Evolutionary conservation across 1,140 invertebrate species (phyloP).

Genomic region (Eufriesea mexicana): DNA sequence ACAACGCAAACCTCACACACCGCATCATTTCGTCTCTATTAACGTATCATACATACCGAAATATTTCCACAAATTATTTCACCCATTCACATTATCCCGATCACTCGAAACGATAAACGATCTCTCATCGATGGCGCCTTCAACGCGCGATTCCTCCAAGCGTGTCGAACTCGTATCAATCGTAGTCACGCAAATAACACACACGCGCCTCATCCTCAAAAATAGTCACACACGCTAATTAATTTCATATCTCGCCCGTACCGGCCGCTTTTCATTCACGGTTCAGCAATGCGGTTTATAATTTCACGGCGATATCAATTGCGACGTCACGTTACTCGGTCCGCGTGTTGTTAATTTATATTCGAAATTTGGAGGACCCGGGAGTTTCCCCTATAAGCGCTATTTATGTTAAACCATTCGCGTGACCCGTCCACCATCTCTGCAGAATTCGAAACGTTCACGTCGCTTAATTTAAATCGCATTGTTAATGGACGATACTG

Average conservation of each 20-base stretch:
- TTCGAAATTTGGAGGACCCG: not conserved
- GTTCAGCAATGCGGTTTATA: not conserved
- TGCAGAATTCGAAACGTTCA: conserved; percentile 10
- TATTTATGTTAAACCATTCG: conserved; percentile 26
- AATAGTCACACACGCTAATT: not conserved
- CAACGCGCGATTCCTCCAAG: not conserved
- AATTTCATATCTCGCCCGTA: not conserved
- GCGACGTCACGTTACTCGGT: not conserved
- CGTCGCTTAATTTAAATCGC: conserved; percentile 33
- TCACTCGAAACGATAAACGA: no score
- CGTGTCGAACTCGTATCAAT: not conserved
- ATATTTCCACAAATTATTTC: no score
- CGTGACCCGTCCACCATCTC: no score
- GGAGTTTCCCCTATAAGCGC: no score
- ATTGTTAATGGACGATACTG: conserved; percentile 18
- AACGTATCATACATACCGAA: no score
- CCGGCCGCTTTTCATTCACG: not conserved
- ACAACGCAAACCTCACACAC: no score
- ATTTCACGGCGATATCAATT: not conserved
- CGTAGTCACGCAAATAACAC: no score
- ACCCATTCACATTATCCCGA: no score
- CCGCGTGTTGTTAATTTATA: conserved; percentile 9
- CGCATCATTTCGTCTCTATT: no score
- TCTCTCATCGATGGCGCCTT: no score
- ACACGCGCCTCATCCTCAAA: not conserved